Base-by-base conservation (phyloP, 2,888 invertebrate genomes). In the Deroplatys truncata region DNA sequence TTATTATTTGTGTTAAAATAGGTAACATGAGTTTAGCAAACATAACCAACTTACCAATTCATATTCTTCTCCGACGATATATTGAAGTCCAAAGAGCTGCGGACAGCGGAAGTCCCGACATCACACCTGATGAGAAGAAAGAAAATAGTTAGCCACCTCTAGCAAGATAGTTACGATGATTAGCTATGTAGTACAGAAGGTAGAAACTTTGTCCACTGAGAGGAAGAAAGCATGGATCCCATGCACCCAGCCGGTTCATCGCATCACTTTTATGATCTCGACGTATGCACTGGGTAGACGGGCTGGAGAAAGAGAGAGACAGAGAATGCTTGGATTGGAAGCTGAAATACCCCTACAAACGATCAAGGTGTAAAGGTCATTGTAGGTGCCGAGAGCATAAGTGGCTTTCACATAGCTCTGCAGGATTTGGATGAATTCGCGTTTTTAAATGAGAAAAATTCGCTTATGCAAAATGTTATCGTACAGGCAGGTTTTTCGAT, bases 71-170 rank as follows among this genome's bases (percentile, higher is more conserved):
- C 87, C 84, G 86, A 84, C 82, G 90, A 88, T 88, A 89, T 89
- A 88, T 90, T 90, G 84, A 90, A 89, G 88, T 91, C 91, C 91
- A 91, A 84, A 28, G 91, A 91, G 84, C 89, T 89, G 85, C 88
- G 88, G 35, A 88, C 82, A 85, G 88, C 91, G 84, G 88, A 87
- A 85, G 88, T 89, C 83, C 90, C 91, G 88, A 91, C 91, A 91
- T 91, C 91, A 91, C 91, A 91, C 91, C 91, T 91, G 89, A 72
- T 20, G 56, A 72, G 56, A 72, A 72, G 56, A 31, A 31, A 35
- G 20, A 72, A 72, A 72, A 72, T 72, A 72, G 25, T 72, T 72
- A 72, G 56, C 8, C 7, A 9, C 5, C 25, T 72, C 16, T 20
- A 20, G 5, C 20, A 72, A 20, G 2, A 56, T 72, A 5, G 5